Conservation (phyloP, 2,888 invertebrate genomes). For the Timandra comae region DNA sequence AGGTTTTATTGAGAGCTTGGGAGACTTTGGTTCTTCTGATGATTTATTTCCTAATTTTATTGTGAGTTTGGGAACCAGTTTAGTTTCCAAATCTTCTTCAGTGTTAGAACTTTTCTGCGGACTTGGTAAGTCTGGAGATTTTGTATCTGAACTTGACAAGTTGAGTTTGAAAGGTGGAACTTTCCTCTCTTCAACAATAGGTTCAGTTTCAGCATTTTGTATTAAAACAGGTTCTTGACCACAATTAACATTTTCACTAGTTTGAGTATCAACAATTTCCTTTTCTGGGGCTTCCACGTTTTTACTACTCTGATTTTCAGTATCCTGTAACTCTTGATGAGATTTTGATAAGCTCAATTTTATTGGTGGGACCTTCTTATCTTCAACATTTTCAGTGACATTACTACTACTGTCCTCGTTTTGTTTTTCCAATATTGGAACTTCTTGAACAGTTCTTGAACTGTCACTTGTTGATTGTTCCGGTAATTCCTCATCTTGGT, state of each 20-base stretch:
- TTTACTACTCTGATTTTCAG: constrained; percentile 7
- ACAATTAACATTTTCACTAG: too few relatives aligned
- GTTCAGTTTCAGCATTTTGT: constrained; percentile 13
- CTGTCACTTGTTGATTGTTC: background rate
- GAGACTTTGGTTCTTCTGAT: constrained; percentile 53
- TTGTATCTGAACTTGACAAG: constrained; percentile 17
- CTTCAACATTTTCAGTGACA: constrained; percentile 4
- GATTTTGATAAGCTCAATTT: constrained; percentile 12
- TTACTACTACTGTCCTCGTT: constrained; percentile 1
- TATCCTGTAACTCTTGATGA: constrained; percentile 10
- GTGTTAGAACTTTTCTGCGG: constrained; percentile 24
- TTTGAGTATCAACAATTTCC: too few relatives aligned
- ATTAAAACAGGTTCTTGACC: constrained; percentile 6
- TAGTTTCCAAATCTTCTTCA: constrained; percentile 38
- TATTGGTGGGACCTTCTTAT: constrained; percentile 13
- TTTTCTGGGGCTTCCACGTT: too few relatives aligned
- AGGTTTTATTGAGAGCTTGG: constrained; percentile 61
- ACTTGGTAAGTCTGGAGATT: constrained; percentile 16
- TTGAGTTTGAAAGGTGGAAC: constrained; percentile 48
- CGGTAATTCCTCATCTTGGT: too few relatives aligned
- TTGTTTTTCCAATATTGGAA: constrained; percentile 3
- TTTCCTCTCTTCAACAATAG: constrained; percentile 35
- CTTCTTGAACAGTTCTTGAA: too few relatives aligned
- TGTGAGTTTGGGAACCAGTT: constrained; percentile 70
- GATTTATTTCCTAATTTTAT: constrained; percentile 62